Evolutionary conservation across 2,888 invertebrate genomes (phyloP), one percentile per base, ranked within the genome.

Genomic region (Ormyrus pomaceus): DNA sequence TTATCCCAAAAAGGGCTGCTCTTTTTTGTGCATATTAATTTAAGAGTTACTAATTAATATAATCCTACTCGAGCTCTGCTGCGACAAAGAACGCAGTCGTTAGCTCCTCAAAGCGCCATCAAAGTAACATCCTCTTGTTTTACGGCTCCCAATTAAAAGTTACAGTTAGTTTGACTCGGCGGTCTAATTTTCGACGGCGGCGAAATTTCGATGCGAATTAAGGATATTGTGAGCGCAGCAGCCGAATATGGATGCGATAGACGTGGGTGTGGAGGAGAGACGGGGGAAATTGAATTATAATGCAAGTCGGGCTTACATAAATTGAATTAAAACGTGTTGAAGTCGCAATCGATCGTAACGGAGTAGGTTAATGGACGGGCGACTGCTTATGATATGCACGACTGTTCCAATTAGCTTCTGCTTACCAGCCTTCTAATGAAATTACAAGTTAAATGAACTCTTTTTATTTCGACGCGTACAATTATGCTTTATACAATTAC

Each of bases 241-340:
- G 50, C 48, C 11, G 34, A 34, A 34, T 34, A 34, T 34, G 34
- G 34, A 34, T 4, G 34, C 34, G 34, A 34, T 4, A 34, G 34
- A 34, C 4, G 34, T 2, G 34, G 34, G 34, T 34, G 34, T 34
- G 34, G 34, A 34, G 34, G 34, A 34, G 34, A 34, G 34, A 34
- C 59, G 48, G 70, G 5, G 34, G 50, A 58, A 45, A 77, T 77
- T 77, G 70, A 77, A 77, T 77, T 71, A 77, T 71, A 65, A 65
- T 68, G 45, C 55, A 7, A 53, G 53, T 6, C 56, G 19, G 76
- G 76, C 6, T 69, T 45, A n/a, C 19, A 51, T 46, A 64, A 71
- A 77, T 71, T 56, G 71, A 77, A 71, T 70, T 66, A 77, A 77
- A 76, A 76, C n/a, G 34, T 4, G 65, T 66, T 62, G 76, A 68